Percentiles rank a stretch among this genome's conserved stretches.
Conservation (phyloP, 1,140 invertebrate genomes). For the Hirudo medicinalis region DNA sequence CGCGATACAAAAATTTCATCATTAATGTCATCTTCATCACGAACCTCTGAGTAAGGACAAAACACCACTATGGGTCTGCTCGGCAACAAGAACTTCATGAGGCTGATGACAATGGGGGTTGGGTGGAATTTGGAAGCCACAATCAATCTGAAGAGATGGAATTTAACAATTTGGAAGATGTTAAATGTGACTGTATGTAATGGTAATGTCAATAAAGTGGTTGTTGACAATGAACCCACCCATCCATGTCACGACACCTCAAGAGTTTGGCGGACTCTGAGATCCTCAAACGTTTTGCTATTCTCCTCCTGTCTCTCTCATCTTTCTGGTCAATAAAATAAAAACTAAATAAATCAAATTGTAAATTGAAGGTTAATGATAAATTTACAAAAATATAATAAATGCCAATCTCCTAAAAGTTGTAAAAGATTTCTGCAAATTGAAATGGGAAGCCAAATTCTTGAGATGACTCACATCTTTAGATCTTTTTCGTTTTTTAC, state of each 20-base stretch:
- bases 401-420: background rate
- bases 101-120: constrained; percentile 54
- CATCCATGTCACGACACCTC: constrained; percentile 51
- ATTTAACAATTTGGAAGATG: background rate
- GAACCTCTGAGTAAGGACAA: constrained; percentile 56
- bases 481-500: too few relatives aligned
- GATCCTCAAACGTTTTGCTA: constrained; percentile 21
- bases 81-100: constrained; percentile 60
- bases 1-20: background rate
- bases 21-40: background rate
- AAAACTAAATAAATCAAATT: background rate
- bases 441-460: too few relatives aligned
- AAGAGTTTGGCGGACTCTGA: constrained; percentile 26
- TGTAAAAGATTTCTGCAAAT: background rate
- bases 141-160: constrained; percentile 46
- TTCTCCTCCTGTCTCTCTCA: constrained; percentile 23
- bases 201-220: background rate
- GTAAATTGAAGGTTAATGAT: background rate
- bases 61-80: constrained; percentile 73
- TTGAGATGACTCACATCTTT: too few relatives aligned
- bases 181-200: background rate
- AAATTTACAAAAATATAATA: background rate
- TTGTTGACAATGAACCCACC: constrained; percentile 23
- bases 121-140: constrained; percentile 73
- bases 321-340: constrained; percentile 12